Evolutionary conservation across 2,113 vertebrate genomes (phyloP).

Genomic region (Pithys albifrons): DNA sequence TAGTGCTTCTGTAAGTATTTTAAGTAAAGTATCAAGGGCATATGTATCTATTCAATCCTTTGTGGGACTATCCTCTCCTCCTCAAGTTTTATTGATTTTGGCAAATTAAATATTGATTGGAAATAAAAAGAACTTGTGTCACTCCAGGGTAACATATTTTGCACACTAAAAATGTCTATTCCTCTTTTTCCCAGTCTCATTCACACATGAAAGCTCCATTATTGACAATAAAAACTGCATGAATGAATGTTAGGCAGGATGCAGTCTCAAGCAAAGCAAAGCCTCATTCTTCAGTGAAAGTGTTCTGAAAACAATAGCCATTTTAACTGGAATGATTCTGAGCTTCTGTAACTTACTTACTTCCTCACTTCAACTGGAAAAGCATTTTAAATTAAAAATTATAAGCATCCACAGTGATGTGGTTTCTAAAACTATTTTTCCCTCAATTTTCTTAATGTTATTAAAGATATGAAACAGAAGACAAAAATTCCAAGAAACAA

Average conservation of each 20-base stretch:
- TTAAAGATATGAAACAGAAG: not conserved
- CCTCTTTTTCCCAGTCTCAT: not conserved
- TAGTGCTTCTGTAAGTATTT: not conserved
- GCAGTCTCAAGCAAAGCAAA: conserved; percentile 50
- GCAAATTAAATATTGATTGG: not conserved
- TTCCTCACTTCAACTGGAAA: conserved; percentile 29
- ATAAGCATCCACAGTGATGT: not conserved
- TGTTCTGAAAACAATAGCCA: conserved; percentile 46
- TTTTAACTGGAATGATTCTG: not conserved
- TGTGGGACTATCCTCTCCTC: not conserved
- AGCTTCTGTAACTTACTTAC: conserved; percentile 4
- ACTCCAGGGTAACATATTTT: not conserved
- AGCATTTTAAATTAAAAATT: conserved; percentile 12
- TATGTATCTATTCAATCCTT: not conserved
- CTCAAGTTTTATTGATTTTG: not conserved
- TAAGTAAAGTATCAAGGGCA: not conserved
- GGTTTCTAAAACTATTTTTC: not conserved
- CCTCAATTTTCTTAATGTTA: not conserved
- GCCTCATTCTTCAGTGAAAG: conserved; percentile 61
- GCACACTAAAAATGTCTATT: not conserved
- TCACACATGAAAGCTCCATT: conserved; percentile 27
- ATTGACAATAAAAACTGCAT: conserved; percentile 40
- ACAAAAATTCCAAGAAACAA: not conserved
- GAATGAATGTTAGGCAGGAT: conserved; percentile 53
- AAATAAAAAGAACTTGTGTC: not conserved